Base-by-base conservation (phyloP, 2,113 vertebrate genomes). In the Takifugu flavidus region DNA sequence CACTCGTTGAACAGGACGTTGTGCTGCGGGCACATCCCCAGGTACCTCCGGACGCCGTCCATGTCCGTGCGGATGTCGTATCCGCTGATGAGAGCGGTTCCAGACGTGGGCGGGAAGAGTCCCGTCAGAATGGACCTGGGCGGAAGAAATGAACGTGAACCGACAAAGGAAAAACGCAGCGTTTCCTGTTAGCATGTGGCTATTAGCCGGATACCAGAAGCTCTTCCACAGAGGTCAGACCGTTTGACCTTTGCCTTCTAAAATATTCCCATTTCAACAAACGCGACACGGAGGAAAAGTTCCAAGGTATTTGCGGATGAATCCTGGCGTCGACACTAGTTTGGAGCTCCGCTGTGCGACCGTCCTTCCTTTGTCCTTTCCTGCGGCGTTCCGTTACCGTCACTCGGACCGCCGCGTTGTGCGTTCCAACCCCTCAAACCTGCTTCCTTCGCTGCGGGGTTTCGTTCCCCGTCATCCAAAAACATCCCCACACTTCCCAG, bases 11-110 rank as follows among this genome's bases (percentile, higher is more conserved):
- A 99, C 25, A 99, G 80, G 58, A 99, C 96, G 1, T 99, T 99
- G 82, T 99, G 96, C 62, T 99, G 97, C 0, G 97, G 97, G 78
- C 97, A 99, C 89, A 99, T 95, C 44, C 97, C 97, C 77, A 99
- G 74, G 54, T 93, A 93, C 79, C 93, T 92, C 45, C 97, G 89
- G 77, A 98, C 96, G 62, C 71, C 77, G 72, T 89, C 95, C 84
- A 99, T 92, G 75, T 98, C 94, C 0, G 90, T 91, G 70, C 90
- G 91, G 71, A 98, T 99, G 78, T 99, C 94, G 15, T 93, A 93
- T 26, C 96, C 95, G 29, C 96, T 88, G 72, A 99, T 93, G 59
- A 95, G 91, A 28, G 96, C 97, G 0, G 96, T 98, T 49, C 97
- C 97, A 0, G 94, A 95, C 1, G 96, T 98, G 1, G 96, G 96